Conservation (phyloP, 2,113 vertebrate genomes). For the Hypocryptadius cinnamomeus region DNA sequence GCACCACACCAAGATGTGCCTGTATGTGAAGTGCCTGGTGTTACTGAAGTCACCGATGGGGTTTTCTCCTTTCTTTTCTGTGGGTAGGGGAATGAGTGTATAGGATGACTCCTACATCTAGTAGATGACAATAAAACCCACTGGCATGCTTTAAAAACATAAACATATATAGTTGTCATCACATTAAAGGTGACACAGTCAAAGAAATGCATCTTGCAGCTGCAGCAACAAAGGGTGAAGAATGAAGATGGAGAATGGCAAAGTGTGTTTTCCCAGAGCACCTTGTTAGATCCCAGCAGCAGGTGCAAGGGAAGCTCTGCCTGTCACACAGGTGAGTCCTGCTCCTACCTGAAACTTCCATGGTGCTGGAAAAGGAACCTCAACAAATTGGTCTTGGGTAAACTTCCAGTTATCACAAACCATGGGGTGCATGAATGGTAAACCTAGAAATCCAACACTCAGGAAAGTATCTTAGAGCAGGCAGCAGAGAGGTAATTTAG, state of each 20-base stretch:
- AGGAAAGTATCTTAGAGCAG: neutral
- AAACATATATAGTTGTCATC: neutral
- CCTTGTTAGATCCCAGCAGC: neutral
- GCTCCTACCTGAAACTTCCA: neutral
- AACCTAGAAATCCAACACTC: neutral
- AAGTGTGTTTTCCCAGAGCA: neutral
- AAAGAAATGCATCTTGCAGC: neutral
- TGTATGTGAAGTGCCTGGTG: neutral
- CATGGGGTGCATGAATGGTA: neutral
- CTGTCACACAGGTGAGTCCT: neutral
- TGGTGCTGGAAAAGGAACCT: neutral
- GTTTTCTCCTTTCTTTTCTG: neutral
- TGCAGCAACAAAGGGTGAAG: neutral
- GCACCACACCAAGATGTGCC: neutral
- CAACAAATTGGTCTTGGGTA: neutral
- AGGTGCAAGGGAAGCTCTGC: neutral
- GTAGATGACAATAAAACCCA: neutral
- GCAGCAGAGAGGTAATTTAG: neutral
- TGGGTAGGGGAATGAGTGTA: neutral
- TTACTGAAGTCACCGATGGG: neutral
- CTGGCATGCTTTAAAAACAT: neutral
- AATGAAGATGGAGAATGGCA: neutral
- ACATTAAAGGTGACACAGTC: neutral
- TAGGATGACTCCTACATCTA: neutral
- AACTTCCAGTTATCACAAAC: neutral